Evolutionary conservation across 2,797 vertebrate species (phyloP).

Genomic region (Jordanella pulchra): DNA sequence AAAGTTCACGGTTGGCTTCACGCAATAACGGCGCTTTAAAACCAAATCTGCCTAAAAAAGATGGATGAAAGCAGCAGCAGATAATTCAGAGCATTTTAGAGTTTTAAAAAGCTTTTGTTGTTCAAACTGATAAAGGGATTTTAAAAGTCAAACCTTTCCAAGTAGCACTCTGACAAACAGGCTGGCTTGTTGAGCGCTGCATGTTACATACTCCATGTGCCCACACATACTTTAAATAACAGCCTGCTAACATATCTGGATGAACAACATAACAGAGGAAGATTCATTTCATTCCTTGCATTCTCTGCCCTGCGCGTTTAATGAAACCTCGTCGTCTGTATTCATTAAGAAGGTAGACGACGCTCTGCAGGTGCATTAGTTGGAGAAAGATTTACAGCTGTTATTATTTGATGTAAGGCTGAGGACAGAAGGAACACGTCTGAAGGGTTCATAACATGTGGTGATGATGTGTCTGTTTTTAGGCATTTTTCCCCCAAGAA

Average conservation of each 20-base stretch:
- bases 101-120: not conserved
- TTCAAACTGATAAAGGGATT: slow-evolving; percentile 20
- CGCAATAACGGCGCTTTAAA: not conserved
- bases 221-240: slow-evolving; percentile 37
- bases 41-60: not conserved
- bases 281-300: not conserved
- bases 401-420: slow-evolving; percentile 50
- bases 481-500: not conserved
- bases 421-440: slow-evolving; percentile 30
- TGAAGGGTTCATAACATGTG: slow-evolving; percentile 50
- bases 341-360: slow-evolving; percentile 9
- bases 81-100: not conserved
- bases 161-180: not conserved
- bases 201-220: slow-evolving; percentile 29
- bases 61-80: not conserved
- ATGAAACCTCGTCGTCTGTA: slow-evolving; percentile 3
- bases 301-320: not conserved
- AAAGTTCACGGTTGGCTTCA: not conserved
- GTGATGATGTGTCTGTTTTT: not conserved
- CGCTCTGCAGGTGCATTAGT: slow-evolving; percentile 11
- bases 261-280: not conserved
- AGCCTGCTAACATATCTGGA: slow-evolving; percentile 16
- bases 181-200: slow-evolving; percentile 12
- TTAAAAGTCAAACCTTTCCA: slow-evolving; percentile 19
- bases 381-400: slow-evolving; percentile 46